A percentile compares a stretch with the other conserved stretches of the same genome.
Evolutionary conservation across 37 sponge, comb jelly and placozoan genomes (phyloP).

Genomic region (Mnemiopsis leidyi): DNA sequence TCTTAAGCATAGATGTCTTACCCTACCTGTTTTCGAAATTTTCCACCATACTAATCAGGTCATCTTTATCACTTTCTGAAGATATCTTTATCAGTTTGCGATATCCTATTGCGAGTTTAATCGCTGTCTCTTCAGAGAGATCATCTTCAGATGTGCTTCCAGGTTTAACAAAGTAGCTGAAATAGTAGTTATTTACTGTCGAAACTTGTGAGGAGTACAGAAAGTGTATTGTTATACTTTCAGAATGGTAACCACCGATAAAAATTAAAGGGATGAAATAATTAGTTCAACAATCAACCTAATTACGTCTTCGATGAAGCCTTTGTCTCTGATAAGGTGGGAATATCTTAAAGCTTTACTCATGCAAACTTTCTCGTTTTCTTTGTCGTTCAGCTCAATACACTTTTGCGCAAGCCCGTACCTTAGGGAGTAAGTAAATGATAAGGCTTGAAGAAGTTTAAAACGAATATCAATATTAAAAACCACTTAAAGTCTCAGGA

Average conservation of each 20-base stretch:
- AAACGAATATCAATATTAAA: background rate
- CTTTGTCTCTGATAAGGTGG: background rate
- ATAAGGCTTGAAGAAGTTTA: background rate
- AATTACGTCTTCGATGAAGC: constrained; percentile 8
- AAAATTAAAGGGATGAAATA: too few relatives aligned
- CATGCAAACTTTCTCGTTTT: constrained; percentile 19
- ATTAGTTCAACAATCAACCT: too few relatives aligned
- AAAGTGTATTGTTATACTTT: too few relatives aligned
- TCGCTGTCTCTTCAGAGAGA: background rate
- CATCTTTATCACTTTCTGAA: background rate
- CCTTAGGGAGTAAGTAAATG: background rate
- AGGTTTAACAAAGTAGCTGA: constrained; percentile 14
- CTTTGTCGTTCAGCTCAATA: background rate
- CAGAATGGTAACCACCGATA: too few relatives aligned
- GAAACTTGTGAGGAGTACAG: too few relatives aligned
- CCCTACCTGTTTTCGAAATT: background rate
- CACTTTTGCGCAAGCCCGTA: constrained; percentile 8
- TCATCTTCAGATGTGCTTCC: background rate
- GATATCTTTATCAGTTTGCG: constrained; percentile 32
- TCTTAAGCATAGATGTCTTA: background rate
- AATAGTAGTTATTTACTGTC: background rate
- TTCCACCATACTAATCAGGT: background rate
- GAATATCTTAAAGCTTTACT: constrained; percentile 3
- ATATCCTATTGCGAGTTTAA: background rate
- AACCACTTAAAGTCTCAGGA: too few relatives aligned